phyloP scores from a whole-genome alignment of 2,797 vertebrate genomes.

The Scolopax bukidnonensis region DNA sequence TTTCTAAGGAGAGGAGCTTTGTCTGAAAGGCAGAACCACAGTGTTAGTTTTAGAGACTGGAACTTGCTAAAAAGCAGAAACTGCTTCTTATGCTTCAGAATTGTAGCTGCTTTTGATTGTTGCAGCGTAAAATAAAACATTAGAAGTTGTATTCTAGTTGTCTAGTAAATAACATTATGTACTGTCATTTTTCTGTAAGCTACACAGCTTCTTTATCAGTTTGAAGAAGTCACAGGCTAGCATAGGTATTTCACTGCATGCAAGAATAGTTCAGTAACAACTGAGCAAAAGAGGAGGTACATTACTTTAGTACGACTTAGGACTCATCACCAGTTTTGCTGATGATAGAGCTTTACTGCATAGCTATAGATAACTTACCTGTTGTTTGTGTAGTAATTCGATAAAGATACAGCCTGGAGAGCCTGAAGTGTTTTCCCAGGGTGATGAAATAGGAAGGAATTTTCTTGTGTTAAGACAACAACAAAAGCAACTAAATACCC shows the following conservation, averaged over 20 bases:
- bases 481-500: constrained; percentile 18
- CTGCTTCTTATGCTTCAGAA: not conserved
- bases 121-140: not conserved
- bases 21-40: not conserved
- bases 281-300: not conserved
- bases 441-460: constrained; percentile 7
- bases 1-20: not conserved
- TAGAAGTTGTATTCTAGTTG: not conserved
- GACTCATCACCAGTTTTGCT: constrained; percentile 2
- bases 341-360: not conserved
- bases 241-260: not conserved
- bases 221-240: not conserved
- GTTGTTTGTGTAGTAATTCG: constrained; percentile 16
- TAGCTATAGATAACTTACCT: not conserved
- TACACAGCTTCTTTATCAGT: not conserved
- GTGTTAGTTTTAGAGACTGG: not conserved
- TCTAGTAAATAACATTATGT: not conserved
- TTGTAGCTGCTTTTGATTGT: not conserved
- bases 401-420: not conserved
- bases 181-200: not conserved
- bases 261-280: not conserved
- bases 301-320: not conserved
- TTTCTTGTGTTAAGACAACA: constrained; percentile 6
- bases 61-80: not conserved
- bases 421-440: not conserved